A percentile compares a stretch with the other conserved stretches of the same genome.
These are phyloP conservation scores for Urosaurus nigricauda DNA, from an alignment of 2,797 vertebrate species.

Conservation along the genomic window DNA sequence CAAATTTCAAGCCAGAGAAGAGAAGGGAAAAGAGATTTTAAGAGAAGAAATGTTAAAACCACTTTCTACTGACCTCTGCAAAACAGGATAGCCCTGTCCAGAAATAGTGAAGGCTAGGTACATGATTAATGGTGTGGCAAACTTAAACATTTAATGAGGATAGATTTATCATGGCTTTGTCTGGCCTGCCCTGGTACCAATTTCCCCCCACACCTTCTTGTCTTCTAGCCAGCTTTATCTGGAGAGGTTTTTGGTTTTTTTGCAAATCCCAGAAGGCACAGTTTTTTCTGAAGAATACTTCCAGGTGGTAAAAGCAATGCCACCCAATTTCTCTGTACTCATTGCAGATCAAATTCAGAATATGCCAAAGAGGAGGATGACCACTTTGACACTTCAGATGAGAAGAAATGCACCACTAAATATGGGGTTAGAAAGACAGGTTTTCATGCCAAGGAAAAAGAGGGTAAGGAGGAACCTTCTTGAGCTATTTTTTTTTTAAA, in stretches of 20 bases:
- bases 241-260: too few species aligned
- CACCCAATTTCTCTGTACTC: background rate
- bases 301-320: background rate
- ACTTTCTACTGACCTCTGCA: slow-evolving; percentile 41
- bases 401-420: background rate
- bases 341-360: too few species aligned
- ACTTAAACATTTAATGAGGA: slow-evolving; percentile 22
- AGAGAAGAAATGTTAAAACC: slow-evolving; percentile 60
- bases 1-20: slow-evolving; percentile 54
- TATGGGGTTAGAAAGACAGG: background rate
- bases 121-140: slow-evolving; percentile 53
- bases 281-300: background rate
- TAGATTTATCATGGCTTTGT: background rate
- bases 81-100: slow-evolving; percentile 49
- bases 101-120: slow-evolving; percentile 65
- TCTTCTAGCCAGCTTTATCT: background rate
- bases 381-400: background rate
- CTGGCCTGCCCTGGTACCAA: background rate
- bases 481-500: background rate
- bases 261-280: too few species aligned
- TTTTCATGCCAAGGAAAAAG: background rate
- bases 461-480: background rate
- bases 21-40: slow-evolving; percentile 12
- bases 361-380: background rate
- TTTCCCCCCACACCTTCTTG: background rate